Percentiles rank a stretch among this genome's conserved stretches.
phyloP scores from a whole-genome alignment of 1,140 invertebrate species.

The Oryctes rhinoceros region DNA sequence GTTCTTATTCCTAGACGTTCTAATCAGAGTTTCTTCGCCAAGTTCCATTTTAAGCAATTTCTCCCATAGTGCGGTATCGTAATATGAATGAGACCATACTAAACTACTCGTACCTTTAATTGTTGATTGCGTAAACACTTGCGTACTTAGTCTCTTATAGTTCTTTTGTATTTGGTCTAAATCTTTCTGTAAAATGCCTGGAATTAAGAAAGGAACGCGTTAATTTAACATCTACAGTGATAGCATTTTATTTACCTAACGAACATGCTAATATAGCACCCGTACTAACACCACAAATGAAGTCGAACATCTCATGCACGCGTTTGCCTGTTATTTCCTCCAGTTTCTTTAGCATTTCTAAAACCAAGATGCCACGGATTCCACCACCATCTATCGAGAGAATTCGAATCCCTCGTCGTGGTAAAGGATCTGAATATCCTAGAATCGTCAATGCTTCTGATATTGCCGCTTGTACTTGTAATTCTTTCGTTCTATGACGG shows the following conservation, averaged over 20 bases:
- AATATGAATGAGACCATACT: constrained; percentile 89
- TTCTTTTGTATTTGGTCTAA: constrained; percentile 71
- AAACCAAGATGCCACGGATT: constrained; percentile 81
- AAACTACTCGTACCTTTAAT: constrained; percentile 80
- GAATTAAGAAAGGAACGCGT: constrained; percentile 57
- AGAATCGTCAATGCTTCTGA: constrained; percentile 77
- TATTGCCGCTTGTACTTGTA: constrained; percentile 60
- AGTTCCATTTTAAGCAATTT: constrained; percentile 78
- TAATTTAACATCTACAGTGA: background rate
- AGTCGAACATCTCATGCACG: constrained; percentile 83
- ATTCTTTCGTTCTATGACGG: constrained; percentile 60
- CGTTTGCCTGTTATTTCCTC: constrained; percentile 75
- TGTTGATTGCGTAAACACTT: constrained; percentile 77
- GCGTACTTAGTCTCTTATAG: constrained; percentile 74
- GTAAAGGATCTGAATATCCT: constrained; percentile 76
- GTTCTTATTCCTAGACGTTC: constrained; percentile 67
- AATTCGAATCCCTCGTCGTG: constrained; percentile 79
- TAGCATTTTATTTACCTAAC: constrained; percentile 63
- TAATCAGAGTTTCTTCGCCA: constrained; percentile 73
- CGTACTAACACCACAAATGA: constrained; percentile 91
- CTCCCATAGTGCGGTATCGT: constrained; percentile 89
- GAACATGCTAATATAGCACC: constrained; percentile 79
- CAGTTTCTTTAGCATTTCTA: constrained; percentile 81
- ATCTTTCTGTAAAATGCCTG: constrained; percentile 63
- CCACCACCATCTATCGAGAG: constrained; percentile 92